These are phyloP conservation scores for Zonitis immaculata DNA, from an alignment of 2,888 invertebrate species.

Conservation along the genomic window DNA sequence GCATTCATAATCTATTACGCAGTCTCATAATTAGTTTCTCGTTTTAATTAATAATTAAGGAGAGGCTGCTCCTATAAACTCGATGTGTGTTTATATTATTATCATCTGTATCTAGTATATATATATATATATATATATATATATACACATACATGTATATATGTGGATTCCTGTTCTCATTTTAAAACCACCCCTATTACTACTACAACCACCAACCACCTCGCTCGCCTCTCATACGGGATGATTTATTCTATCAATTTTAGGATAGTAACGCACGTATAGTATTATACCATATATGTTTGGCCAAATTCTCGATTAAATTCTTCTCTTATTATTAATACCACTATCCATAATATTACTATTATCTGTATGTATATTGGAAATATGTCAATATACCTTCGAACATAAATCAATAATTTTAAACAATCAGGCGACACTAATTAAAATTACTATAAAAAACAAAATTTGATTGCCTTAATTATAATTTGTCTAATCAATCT, in stretches of 20 bases:
- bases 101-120: neutral
- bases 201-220: conserved; percentile 12
- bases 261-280: conserved; percentile 15
- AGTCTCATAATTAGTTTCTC: conserved; percentile 47
- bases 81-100: conserved; percentile 21
- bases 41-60: conserved; percentile 48
- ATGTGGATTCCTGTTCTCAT: conserved; percentile 7
- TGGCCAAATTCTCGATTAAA: conserved; percentile 27
- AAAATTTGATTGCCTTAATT: too few relatives aligned
- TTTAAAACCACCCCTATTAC: neutral
- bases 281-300: too few relatives aligned
- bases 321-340: conserved; percentile 33
- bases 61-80: conserved; percentile 37
- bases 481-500: conserved; percentile 11
- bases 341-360: conserved; percentile 10
- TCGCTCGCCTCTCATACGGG: conserved; percentile 11
- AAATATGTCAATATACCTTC: too few relatives aligned
- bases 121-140: too few relatives aligned
- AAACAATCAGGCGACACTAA: too few relatives aligned
- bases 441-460: too few relatives aligned
- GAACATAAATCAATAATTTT: conserved; percentile 41
- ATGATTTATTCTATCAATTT: conserved; percentile 37
- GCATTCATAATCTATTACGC: conserved; percentile 46
- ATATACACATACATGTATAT: neutral
- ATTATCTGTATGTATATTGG: too few relatives aligned